A percentile compares a stretch with the other conserved stretches of the same genome.
Evolutionary conservation across 2,113 vertebrate genomes (phyloP).

Genomic region (Gobiocypris rarus): DNA sequence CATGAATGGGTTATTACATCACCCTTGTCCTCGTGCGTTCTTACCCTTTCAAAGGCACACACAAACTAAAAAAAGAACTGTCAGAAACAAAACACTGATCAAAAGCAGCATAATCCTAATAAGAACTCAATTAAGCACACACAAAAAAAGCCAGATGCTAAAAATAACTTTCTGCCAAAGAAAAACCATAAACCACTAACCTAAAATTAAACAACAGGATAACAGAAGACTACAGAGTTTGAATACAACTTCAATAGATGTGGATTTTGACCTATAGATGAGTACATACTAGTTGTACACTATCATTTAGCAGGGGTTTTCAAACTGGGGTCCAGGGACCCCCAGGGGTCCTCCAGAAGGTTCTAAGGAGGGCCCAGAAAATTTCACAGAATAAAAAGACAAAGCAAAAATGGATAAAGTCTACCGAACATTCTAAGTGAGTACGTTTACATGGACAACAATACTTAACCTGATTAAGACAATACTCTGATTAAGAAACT

Average conservation of each 20-base stretch:
- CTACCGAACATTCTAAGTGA: too few relatives aligned
- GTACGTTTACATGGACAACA: too few relatives aligned
- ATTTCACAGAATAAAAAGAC: too few relatives aligned
- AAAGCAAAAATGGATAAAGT: too few relatives aligned
- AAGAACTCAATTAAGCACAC: conserved; percentile 34
- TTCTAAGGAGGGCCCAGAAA: too few relatives aligned
- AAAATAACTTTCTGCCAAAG: conserved; percentile 35
- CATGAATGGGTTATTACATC: conserved; percentile 21
- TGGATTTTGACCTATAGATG: not conserved
- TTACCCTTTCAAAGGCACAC: not conserved
- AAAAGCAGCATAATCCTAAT: conserved; percentile 24
- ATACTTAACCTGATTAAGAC: too few relatives aligned
- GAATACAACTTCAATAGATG: not conserved
- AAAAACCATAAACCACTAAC: not conserved
- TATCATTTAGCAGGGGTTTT: too few relatives aligned
- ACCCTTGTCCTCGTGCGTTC: conserved; percentile 16
- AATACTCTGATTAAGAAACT: too few relatives aligned
- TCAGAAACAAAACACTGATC: conserved; percentile 37
- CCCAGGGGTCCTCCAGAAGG: too few relatives aligned
- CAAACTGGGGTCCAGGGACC: too few relatives aligned
- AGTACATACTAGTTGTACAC: not conserved
- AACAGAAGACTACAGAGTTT: not conserved
- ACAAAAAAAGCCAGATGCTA: conserved; percentile 3
- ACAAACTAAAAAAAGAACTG: conserved; percentile 33
- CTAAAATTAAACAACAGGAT: not conserved